Evolutionary conservation across 2,888 invertebrate species (phyloP), one percentile per base, ranked within the genome.

Genomic region (Lissocephala sabroskyi): DNA sequence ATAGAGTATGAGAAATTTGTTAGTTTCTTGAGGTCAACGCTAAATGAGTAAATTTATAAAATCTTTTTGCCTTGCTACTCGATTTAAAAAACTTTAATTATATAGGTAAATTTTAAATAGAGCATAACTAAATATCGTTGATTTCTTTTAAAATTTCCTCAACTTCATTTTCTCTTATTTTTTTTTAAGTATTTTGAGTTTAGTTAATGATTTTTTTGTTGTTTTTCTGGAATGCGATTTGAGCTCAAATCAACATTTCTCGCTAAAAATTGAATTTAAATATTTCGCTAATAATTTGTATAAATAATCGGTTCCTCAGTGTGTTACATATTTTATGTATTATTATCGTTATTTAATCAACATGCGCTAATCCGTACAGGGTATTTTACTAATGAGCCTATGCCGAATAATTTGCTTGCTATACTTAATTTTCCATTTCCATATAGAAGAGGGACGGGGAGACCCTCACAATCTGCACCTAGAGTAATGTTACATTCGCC

Each of bases 241-340:
- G 4, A 23, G 23, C 7, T 56, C 54, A 55, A 55, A 58, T 60
- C 62, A 55, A 49, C 51, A 37, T 45, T 39, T 41, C 23, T 41
- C 28, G 66, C 66, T 79, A 78, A 74, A 78, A 78, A n/a, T 71
- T 75, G 54, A 37, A 45, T 62, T 74, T 71, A 77, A 67, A 67
- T 76, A 78, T 77, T 70, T 71, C 65, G 61, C 77, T 77, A 70
- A 74, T 77, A 63, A 39, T 19, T 30, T 76, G 57, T 76, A 73
- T 73, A 73, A 76, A 77, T 74, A 71, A 71, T 33, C n/a, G 32
- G 32, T 13, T 43, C 19, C 41, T 14, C n/a, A n/a, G n/a, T n/a
- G n/a, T 40, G 43, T 43, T 43, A 41, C 35, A 29, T 42, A 42
- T 40, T n/a, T 35, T 35, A 13, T 45, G 51, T 48, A 32, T 42